Evolutionary conservation across 2,113 vertebrate species (phyloP), one percentile per base, ranked within the genome.

Genomic region (Thunnus thynnus): DNA sequence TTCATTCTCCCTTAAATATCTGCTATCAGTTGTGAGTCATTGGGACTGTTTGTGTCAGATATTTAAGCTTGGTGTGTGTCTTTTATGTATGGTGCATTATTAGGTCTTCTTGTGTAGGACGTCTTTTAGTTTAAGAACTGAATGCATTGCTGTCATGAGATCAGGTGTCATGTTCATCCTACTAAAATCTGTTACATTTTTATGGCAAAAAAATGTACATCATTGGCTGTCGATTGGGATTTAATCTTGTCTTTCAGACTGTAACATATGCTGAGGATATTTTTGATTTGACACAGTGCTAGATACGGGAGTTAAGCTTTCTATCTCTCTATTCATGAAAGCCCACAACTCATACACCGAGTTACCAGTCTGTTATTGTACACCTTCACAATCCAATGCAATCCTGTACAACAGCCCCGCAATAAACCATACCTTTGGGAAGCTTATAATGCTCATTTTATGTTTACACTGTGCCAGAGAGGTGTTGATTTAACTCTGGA

Each of bases 1-100:
- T 72, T 80, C 12, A 58, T 68, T 78, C 25, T 44, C 80, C 18
- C 22, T 60, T 72, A 46, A n/a, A 51, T 82, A 54, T 72, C 46
- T 52, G 4, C 25, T 52, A 17, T 51, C 18, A 72, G 56, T 54
- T 60, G 57, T 2, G 11, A 70, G n/a, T 63, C 32, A 30, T 22
- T 25, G 11, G n/a, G 32, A 51, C 32, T 52, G 18, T 75, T 74
- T 25, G 4, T 75, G 55, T 84, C 22, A 50, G 30, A 75, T 71
- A 72, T 77, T 82, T 82, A 73, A 80, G 44, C 11, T 80, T 20
- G 17, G 1, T 67, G 52, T 79, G 36, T 5, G 36, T 41, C 36
- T 41, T 17, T 82, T 77, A 86, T 67, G 62, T 78, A 50, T 55
- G 66, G 27, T 60, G 63, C 13, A 58, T 58, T 56, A 60, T 41